A percentile compares a stretch with the other conserved stretches of the same genome.
phyloP scores from a whole-genome alignment of 2,888 invertebrate species.

The Tipula confusa region DNA sequence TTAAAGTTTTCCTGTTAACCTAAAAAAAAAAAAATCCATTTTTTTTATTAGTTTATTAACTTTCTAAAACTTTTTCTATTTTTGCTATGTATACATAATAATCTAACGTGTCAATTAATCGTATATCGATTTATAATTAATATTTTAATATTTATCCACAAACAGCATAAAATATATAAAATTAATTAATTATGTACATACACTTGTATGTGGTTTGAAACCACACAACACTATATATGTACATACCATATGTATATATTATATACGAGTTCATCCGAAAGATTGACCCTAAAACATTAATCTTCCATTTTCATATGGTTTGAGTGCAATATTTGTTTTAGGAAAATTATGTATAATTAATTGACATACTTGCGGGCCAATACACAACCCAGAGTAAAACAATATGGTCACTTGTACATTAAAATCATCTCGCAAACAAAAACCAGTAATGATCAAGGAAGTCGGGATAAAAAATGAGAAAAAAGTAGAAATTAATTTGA shows the following conservation, averaged over 20 bases:
- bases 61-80: no score
- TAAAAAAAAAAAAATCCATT: no score
- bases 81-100: no score
- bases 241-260: background rate
- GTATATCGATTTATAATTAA: no score
- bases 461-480: background rate
- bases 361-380: background rate
- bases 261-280: background rate
- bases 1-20: no score
- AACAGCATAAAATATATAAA: no score
- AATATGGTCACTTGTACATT: background rate
- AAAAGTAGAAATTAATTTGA: background rate
- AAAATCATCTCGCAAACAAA: background rate
- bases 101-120: no score
- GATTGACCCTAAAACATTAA: background rate
- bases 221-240: no score
- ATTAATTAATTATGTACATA: no score
- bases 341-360: background rate
- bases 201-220: no score
- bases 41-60: no score
- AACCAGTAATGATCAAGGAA: background rate
- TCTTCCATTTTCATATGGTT: background rate
- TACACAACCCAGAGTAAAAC: background rate
- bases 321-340: background rate
- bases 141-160: no score